Base-by-base conservation (phyloP, 2,888 invertebrate species). In the Pristionchus mayeri region DNA sequence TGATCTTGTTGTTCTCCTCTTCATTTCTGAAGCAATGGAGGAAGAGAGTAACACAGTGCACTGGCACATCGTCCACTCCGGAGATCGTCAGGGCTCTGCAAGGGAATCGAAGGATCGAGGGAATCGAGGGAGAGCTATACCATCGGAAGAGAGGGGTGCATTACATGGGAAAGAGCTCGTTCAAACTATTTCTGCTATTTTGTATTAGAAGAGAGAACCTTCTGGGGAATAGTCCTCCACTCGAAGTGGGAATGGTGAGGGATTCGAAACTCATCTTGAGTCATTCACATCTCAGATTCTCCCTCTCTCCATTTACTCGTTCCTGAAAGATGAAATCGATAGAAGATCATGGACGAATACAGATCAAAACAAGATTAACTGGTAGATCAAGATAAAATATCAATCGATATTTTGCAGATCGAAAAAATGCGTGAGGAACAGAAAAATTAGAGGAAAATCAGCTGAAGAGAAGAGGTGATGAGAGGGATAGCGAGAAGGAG, bases 1-100 rank as follows among this genome's bases (percentile, higher is more conserved):
- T 96, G 88, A 97, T 95, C 34, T 63, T 63, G 88, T 96, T 96
- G 94, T 97, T 96, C 94, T 96, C 89, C 13, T 87, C 87, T 48
- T 90, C 90, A 16, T 92, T 91, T 82, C 92, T 91, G 86, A 92
- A 92, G 30, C 88, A 87, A 86, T 91, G 87, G 85, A 92, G 86
- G 84, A 89, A 92, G 13, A 92, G 80, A 27, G 87, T 87, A 67
- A 90, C 87, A 3, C 85, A 86, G 81, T 90, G 87, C 0, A 87
- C 86, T 76, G 91, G 91, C 37, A 88, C 88, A 48, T 89, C 90
- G 60, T 90, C 90, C 21, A 89, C 85, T n/a, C 87, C 87, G 44
- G 88, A 87, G 78, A 91, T 90, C 21, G 91, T 90, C 50, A 91
- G 88, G 9, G 91, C 89, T 21, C 91, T 91, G 92, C 81, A 91